A percentile compares a stretch with the other conserved stretches of the same genome.
Conservation (phyloP, 53 echinoderm and acorn worm genomes). For the Hippasteria phrygiana region DNA sequence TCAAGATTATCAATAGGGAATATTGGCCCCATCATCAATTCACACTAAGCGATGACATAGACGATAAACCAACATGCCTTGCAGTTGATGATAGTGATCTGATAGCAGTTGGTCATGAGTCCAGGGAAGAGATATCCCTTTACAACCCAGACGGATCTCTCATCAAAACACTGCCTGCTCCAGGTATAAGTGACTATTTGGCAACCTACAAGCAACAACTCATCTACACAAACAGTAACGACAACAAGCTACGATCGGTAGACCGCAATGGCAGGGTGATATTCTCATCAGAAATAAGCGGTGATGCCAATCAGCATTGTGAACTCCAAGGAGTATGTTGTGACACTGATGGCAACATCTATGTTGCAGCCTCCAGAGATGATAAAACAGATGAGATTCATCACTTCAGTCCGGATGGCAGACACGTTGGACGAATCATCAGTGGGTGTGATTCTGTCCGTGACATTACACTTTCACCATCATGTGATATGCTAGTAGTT, state of each 20-base stretch:
- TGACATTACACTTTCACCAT: slow-evolving; percentile 6
- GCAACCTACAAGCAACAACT: slow-evolving; percentile 2
- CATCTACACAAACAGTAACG: slow-evolving; percentile 12
- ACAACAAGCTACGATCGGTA: not conserved
- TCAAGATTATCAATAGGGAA: not conserved
- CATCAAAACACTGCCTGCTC: not conserved
- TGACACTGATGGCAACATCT: slow-evolving; percentile 28
- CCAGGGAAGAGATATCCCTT: slow-evolving; percentile 18
- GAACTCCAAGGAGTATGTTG: slow-evolving; percentile 22
- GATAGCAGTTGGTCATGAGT: slow-evolving; percentile 25
- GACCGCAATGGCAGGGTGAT: slow-evolving; percentile 12
- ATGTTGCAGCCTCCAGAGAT: not conserved
- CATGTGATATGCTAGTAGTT: not conserved
- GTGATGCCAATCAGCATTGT: not conserved
- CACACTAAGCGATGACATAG: not conserved
- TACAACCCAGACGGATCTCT: slow-evolving; percentile 3
- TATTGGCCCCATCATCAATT: not conserved
- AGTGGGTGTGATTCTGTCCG: not conserved
- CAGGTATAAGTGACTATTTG: slow-evolving; percentile 12
- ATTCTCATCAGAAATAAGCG: not conserved
- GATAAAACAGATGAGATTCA: not conserved
- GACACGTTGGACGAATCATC: slow-evolving; percentile 7
- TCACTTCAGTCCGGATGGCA: not conserved
- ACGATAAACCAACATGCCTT: slow-evolving; percentile 19
- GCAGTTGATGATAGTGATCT: slow-evolving; percentile 39